Percentiles rank a stretch among this genome's conserved stretches.
These are phyloP conservation scores for Petrocephalus zakoni DNA, from an alignment of 2,113 vertebrate genomes.

Conservation along the genomic window DNA sequence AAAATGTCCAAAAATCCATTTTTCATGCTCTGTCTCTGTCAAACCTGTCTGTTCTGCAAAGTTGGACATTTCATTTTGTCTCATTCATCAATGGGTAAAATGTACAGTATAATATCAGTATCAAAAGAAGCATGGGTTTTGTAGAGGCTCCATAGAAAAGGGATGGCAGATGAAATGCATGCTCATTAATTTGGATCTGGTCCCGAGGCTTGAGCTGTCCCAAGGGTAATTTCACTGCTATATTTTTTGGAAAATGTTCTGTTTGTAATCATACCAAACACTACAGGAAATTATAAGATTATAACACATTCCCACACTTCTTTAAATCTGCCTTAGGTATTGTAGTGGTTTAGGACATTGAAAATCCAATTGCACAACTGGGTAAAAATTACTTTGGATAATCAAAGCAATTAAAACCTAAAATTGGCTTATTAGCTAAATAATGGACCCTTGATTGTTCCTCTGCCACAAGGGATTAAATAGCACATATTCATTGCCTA, in stretches of 20 bases:
- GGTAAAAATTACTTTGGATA: neutral
- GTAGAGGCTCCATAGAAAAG: neutral
- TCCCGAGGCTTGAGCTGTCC: neutral
- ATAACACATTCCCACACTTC: neutral
- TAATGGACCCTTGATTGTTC: neutral
- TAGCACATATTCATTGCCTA: neutral
- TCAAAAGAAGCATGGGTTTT: neutral
- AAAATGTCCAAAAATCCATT: neutral
- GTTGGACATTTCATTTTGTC: neutral
- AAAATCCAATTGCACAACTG: neutral
- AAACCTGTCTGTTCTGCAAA: neutral
- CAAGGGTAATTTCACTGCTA: neutral
- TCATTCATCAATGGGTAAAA: neutral
- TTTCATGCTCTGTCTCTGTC: neutral
- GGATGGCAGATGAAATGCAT: neutral
- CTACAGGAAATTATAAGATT: neutral
- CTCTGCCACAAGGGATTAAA: neutral
- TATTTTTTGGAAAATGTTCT: neutral
- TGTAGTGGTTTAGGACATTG: neutral
- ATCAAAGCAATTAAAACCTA: neutral
- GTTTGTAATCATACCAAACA: neutral
- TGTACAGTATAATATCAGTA: neutral
- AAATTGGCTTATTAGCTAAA: neutral
- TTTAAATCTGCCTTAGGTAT: neutral
- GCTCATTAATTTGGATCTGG: neutral